Base-by-base conservation (phyloP, 2,113 vertebrate genomes). In the Felis chaus region DNA sequence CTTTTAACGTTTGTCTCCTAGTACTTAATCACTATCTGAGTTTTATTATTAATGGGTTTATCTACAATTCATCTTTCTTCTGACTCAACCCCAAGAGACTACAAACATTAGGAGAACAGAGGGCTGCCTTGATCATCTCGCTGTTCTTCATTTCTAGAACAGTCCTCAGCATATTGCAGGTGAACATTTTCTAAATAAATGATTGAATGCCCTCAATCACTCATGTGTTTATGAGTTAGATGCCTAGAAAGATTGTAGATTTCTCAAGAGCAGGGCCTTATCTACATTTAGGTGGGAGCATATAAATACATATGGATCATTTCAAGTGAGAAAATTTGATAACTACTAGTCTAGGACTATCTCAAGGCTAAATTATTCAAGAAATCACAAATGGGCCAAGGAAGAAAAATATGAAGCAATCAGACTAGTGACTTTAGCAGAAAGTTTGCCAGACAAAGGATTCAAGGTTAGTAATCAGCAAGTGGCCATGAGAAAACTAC, bases 301-400 rank as follows among this genome's bases (percentile, higher is more conserved):
- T n/a, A 66, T 78, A 50, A 78, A 66, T 96, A 63, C 84, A 89
- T 39, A 88, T 39, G 48, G 76, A 66, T 92, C 31, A 76, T 16
- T 13, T 29, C 15, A 41, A 81, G 55, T 48, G 65, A 94, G 87
- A 81, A 97, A 84, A 94, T 80, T 91, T 94, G 55, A 63, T 68
- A 93, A 45, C 36, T 25, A 39, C 29, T 92, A 41, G 71, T 76
- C 41, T 61, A 76, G 7, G 53, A 86, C 55, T 63, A 31, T 94
- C 73, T 83, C 79, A 78, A 94, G 61, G 50, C 27, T 71, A 86
- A 89, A 65, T 65, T n/a, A 86, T 91, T 82, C 29, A 76, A 76
- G 27, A 81, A 95, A 73, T 55, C 81, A 91, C 21, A 92, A 86
- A 81, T 76, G 41, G 81, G 6, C 6, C 84, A 78, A 81, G 23